Percentiles rank a stretch among this genome's conserved stretches.
phyloP scores from a whole-genome alignment of 2,797 vertebrate species.

The Halcyon chelicuti region DNA sequence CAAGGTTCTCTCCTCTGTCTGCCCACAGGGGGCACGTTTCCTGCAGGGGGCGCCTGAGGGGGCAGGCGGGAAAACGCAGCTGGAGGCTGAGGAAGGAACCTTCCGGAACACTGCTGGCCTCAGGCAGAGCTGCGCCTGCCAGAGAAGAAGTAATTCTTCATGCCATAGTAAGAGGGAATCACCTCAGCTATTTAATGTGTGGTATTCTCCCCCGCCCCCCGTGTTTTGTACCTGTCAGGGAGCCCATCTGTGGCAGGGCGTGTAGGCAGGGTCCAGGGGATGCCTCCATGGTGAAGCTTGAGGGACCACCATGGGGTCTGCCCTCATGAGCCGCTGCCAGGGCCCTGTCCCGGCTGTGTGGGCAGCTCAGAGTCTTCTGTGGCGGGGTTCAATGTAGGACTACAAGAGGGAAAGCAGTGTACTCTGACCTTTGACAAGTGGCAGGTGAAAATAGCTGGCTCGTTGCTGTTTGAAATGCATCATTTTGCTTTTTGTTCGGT shows the following conservation, averaged over 20 bases:
- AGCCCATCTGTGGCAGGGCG: rapidly evolving
- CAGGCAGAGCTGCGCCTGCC: background rate
- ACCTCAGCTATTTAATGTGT: rapidly evolving
- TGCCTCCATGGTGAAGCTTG: rapidly evolving
- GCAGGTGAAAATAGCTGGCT: background rate
- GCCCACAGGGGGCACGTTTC: too few species aligned
- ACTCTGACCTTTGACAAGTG: rapidly evolving
- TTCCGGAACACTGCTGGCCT: background rate
- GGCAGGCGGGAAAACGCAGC: background rate
- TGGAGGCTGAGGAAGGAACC: background rate
- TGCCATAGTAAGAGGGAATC: background rate
- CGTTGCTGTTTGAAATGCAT: background rate
- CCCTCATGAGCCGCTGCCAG: rapidly evolving
- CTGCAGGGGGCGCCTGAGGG: background rate
- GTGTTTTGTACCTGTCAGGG: rapidly evolving
- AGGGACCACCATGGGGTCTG: rapidly evolving
- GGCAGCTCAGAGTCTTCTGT: rapidly evolving
- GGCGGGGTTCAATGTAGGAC: rapidly evolving
- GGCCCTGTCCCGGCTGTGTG: rapidly evolving
- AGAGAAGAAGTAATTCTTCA: background rate
- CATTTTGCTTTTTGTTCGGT: background rate
- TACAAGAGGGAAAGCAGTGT: background rate
- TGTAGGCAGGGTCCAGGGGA: background rate
- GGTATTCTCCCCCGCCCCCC: background rate
- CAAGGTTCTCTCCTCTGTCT: rapidly evolving